These are phyloP conservation scores for Anagyrus pseudococci DNA, from an alignment of 2,888 invertebrate species.

Conservation along the genomic window DNA sequence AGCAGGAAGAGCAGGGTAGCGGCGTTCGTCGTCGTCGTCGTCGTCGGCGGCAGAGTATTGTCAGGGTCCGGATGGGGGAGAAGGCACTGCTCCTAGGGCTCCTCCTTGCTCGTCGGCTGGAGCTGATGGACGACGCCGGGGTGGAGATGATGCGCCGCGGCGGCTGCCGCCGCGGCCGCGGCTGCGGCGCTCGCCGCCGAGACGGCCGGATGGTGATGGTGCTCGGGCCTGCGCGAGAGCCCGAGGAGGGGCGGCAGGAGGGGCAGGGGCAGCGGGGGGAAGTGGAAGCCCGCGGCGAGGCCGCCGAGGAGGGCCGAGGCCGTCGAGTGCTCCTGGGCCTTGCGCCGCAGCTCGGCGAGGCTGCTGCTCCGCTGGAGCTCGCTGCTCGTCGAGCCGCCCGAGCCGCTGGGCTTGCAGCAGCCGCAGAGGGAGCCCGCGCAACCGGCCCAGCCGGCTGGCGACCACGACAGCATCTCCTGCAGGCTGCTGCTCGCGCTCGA, in stretches of 20 bases:
- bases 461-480: conserved; percentile 59
- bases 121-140: conserved; percentile 57
- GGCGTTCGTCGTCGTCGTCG: not conserved
- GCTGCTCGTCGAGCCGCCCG: conserved; percentile 45
- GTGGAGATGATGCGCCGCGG: conserved; percentile 52
- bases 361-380: conserved; percentile 69
- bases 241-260: conserved; percentile 64
- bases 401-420: conserved; percentile 52
- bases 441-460: conserved; percentile 57
- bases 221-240: conserved; percentile 62
- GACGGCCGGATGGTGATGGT: conserved; percentile 50
- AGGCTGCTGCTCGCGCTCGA: conserved; percentile 58
- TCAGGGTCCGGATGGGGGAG: conserved; percentile 42
- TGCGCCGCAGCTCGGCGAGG: conserved; percentile 89
- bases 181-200: not conserved
- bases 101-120: conserved; percentile 57
- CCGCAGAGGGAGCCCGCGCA: conserved; percentile 51
- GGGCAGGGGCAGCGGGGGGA: conserved; percentile 64
- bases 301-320: conserved; percentile 65
- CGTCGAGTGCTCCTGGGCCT: conserved; percentile 94
- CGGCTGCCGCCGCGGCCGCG: not conserved
- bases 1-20: not conserved
- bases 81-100: conserved; percentile 52
- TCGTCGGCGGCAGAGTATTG: conserved; percentile 32
- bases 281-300: conserved; percentile 55